phyloP scores from a whole-genome alignment of 2,888 invertebrate genomes.

The Tenthredo amoena region DNA sequence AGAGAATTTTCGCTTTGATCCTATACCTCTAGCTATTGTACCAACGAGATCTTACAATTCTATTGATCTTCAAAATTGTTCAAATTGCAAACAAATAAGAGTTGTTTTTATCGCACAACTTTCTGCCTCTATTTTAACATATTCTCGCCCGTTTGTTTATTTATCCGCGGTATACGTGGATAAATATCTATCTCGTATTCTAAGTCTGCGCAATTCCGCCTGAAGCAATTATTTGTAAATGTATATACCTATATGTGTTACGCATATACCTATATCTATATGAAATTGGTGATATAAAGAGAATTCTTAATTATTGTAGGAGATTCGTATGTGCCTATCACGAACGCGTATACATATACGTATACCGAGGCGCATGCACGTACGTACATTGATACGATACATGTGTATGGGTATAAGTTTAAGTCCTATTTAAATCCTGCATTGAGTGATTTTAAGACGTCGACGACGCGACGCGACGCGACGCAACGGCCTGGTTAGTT shows the following conservation, averaged over 20 bases:
- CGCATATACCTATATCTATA: not conserved
- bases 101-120: not conserved
- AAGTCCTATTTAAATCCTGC: conserved; percentile 28
- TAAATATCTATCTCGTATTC: not conserved
- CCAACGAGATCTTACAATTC: not conserved
- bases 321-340: not conserved
- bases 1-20: no score
- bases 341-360: not conserved
- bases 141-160: not conserved
- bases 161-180: not conserved
- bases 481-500: conserved; percentile 19
- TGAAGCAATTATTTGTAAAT: not conserved
- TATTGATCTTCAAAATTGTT: not conserved
- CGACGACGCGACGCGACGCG: not conserved
- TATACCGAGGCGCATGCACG: no score
- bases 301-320: not conserved
- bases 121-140: not conserved
- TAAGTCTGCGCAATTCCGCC: conserved; percentile 20
- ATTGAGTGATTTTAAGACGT: conserved; percentile 31
- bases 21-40: not conserved
- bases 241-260: not conserved
- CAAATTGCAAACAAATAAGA: not conserved
- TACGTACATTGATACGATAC: not conserved
- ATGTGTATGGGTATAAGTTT: not conserved
- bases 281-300: not conserved